phyloP scores from a whole-genome alignment of 2,797 vertebrate genomes.

The Saguinus oedipus region DNA sequence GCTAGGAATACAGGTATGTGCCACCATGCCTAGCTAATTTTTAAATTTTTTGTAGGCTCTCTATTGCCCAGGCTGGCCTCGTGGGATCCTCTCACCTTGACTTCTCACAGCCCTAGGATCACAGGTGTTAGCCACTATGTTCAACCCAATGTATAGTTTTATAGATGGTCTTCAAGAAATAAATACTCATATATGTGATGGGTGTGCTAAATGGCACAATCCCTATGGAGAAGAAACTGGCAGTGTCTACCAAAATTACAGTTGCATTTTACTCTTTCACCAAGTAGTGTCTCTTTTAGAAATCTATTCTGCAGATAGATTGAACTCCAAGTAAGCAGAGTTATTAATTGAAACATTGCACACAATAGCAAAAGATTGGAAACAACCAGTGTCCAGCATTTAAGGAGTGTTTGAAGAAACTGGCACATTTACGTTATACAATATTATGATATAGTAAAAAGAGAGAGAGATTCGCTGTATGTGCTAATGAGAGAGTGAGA shows the following conservation, averaged over 20 bases:
- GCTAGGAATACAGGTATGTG: not conserved
- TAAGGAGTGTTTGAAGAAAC: slow-evolving; percentile 20
- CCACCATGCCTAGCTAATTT: not conserved
- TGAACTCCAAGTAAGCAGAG: slow-evolving; percentile 25
- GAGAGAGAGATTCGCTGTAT: not conserved
- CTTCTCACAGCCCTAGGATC: not conserved
- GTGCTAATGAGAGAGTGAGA: not conserved
- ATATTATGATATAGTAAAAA: not conserved
- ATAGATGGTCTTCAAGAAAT: slow-evolving; percentile 28
- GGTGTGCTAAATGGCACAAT: not conserved
- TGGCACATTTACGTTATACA: not conserved
- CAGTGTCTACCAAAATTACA: slow-evolving; percentile 37
- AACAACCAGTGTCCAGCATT: not conserved
- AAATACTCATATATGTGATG: not conserved
- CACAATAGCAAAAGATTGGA: slow-evolving; percentile 15
- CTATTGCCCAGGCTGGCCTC: not conserved
- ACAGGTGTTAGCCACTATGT: not conserved
- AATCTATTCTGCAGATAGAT: slow-evolving; percentile 12
- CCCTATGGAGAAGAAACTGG: not conserved
- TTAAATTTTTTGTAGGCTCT: not conserved
- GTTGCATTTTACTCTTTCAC: slow-evolving; percentile 43
- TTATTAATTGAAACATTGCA: slow-evolving; percentile 42
- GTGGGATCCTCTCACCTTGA: not conserved
- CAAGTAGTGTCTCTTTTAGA: not conserved
- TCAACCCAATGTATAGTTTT: not conserved